phyloP scores from a whole-genome alignment of 2,888 invertebrate species.

The Bugula neritina region DNA sequence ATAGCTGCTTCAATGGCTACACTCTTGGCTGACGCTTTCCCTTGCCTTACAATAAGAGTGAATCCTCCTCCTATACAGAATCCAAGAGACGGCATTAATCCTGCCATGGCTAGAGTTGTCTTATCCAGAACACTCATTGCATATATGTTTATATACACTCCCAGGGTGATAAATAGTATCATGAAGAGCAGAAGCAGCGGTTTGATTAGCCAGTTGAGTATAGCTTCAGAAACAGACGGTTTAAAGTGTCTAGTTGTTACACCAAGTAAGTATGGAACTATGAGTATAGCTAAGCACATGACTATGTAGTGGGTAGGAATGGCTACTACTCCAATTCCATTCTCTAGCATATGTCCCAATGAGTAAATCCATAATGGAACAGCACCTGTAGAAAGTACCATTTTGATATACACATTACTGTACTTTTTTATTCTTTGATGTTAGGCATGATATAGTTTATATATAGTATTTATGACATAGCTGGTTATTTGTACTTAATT shows the following conservation, averaged over 20 bases:
- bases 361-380: conserved; percentile 13
- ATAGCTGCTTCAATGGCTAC: conserved; percentile 47
- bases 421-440: too few relatives aligned
- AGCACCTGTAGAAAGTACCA: not conserved
- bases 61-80: conserved; percentile 39
- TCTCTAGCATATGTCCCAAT: not conserved
- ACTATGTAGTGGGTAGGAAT: conserved; percentile 17
- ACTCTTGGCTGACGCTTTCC: conserved; percentile 39
- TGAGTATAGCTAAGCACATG: conserved; percentile 43
- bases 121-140: conserved; percentile 43
- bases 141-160: conserved; percentile 52
- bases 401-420: too few relatives aligned
- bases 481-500: too few relatives aligned
- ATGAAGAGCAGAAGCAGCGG: conserved; percentile 48
- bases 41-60: conserved; percentile 41
- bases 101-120: conserved; percentile 39
- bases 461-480: too few relatives aligned
- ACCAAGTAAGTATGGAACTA: conserved; percentile 44
- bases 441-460: too few relatives aligned
- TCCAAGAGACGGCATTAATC: conserved; percentile 40
- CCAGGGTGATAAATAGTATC: conserved; percentile 50
- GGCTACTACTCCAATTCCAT: not conserved
- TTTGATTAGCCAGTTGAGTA: conserved; percentile 50
- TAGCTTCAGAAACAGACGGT: conserved; percentile 42
- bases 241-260: conserved; percentile 41